Conservation (phyloP, 1,140 invertebrate genomes). For the Cherax destructor region DNA sequence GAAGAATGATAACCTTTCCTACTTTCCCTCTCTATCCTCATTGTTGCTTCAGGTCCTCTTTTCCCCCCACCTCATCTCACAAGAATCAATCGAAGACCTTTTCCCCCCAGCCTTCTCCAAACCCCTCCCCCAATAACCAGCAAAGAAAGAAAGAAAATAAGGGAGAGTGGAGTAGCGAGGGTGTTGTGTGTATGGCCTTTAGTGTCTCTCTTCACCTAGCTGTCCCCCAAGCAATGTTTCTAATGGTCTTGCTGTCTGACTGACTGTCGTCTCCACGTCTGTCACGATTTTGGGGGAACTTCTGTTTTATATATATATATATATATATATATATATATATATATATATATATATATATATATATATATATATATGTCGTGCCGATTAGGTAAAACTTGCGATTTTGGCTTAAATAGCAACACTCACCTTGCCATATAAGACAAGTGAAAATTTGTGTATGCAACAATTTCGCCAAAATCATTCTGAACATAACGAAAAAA, state of each 20-base stretch:
- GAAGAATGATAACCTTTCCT: too few relatives aligned
- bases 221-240: neutral
- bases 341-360: slow-evolving; percentile 48
- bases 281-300: neutral
- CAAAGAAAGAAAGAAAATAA: neutral
- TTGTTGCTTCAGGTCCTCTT: too few relatives aligned
- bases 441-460: too few relatives aligned
- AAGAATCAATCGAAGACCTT: neutral
- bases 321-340: slow-evolving; percentile 50
- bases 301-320: slow-evolving; percentile 24
- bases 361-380: too few relatives aligned
- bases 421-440: too few relatives aligned
- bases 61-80: neutral
- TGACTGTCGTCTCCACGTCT: neutral
- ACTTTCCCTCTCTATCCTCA: too few relatives aligned
- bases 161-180: neutral
- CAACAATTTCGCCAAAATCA: too few relatives aligned
- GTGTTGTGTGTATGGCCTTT: neutral
- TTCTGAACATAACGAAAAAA: too few relatives aligned
- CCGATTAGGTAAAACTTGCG: too few relatives aligned
- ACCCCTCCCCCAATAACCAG: neutral
- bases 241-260: neutral
- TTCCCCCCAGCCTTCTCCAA: neutral
- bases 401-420: too few relatives aligned
- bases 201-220: neutral